Conservation (phyloP, 2,113 vertebrate species). For the Tichodroma muraria region DNA sequence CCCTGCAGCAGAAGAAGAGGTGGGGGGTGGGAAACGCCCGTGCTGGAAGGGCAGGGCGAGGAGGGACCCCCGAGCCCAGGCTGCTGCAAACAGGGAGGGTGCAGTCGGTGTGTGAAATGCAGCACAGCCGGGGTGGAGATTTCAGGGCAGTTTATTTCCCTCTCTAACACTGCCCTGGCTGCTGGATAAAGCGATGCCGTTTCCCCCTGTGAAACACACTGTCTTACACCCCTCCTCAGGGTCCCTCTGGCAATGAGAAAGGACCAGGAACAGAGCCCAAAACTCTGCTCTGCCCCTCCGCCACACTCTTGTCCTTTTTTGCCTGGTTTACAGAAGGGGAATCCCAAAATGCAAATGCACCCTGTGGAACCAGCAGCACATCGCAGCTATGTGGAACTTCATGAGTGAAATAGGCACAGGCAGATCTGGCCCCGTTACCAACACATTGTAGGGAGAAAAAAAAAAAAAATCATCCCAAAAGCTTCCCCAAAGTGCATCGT, state of each 20-base stretch:
- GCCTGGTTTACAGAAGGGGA: not conserved
- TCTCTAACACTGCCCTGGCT: not conserved
- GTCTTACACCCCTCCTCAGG: fast-evolving
- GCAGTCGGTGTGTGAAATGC: fast-evolving
- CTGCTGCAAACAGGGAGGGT: not conserved
- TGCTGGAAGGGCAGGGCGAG: not conserved
- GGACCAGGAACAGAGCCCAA: not conserved
- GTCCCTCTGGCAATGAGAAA: fast-evolving
- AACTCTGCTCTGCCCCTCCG: not conserved
- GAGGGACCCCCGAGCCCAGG: fast-evolving
- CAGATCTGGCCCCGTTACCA: fast-evolving
- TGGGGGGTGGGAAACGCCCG: not conserved
- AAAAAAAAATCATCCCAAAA: not conserved
- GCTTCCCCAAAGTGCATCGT: not conserved
- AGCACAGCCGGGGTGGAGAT: not conserved
- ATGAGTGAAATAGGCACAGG: not conserved
- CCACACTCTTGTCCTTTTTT: not conserved
- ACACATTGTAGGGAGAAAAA: fast-evolving
- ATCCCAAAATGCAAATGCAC: not conserved
- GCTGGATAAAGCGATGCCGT: not conserved
- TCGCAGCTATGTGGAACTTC: fast-evolving
- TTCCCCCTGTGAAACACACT: fast-evolving
- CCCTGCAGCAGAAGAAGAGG: fast-evolving
- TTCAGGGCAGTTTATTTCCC: not conserved
- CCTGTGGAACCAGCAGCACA: not conserved